Evolutionary conservation across 2,888 invertebrate genomes (phyloP).

Genomic region (Strigamia crassipes): DNA sequence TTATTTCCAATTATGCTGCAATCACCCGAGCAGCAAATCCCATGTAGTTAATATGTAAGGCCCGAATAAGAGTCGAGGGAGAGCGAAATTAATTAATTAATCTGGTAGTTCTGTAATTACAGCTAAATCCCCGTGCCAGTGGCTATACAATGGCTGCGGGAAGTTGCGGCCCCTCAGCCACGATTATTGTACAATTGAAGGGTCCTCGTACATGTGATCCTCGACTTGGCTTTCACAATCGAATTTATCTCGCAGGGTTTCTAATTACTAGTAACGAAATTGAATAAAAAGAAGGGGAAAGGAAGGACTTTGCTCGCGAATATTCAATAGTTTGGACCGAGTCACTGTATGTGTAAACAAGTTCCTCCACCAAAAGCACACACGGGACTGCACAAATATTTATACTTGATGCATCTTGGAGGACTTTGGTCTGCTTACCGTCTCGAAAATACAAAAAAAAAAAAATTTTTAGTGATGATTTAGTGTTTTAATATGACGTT

Average conservation of each 20-base stretch:
- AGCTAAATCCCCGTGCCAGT: not conserved
- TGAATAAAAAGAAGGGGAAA: not conserved
- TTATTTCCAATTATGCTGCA: not conserved
- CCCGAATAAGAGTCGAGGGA: not conserved
- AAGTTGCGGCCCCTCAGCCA: not conserved
- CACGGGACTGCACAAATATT: not conserved
- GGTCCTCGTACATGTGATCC: not conserved
- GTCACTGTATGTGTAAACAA: not conserved
- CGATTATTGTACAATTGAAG: conserved; percentile 32
- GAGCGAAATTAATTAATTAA: conserved; percentile 18
- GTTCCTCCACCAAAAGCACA: not conserved
- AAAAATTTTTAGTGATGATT: no score
- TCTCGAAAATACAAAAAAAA: not conserved
- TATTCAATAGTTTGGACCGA: not conserved
- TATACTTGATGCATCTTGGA: not conserved
- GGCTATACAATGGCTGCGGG: not conserved
- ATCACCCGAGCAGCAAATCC: not conserved
- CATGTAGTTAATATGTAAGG: not conserved
- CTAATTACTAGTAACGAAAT: not conserved
- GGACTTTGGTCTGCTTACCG: not conserved
- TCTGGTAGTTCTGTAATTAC: not conserved
- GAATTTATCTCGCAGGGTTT: conserved; percentile 1
- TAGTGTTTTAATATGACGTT: no score
- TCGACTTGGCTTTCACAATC: not conserved
- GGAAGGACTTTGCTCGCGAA: not conserved